A percentile compares a stretch with the other conserved stretches of the same genome.
These are phyloP conservation scores for Pachyseris speciosa DNA, from an alignment of 64 coral and sea anemone species.

Conservation along the genomic window DNA sequence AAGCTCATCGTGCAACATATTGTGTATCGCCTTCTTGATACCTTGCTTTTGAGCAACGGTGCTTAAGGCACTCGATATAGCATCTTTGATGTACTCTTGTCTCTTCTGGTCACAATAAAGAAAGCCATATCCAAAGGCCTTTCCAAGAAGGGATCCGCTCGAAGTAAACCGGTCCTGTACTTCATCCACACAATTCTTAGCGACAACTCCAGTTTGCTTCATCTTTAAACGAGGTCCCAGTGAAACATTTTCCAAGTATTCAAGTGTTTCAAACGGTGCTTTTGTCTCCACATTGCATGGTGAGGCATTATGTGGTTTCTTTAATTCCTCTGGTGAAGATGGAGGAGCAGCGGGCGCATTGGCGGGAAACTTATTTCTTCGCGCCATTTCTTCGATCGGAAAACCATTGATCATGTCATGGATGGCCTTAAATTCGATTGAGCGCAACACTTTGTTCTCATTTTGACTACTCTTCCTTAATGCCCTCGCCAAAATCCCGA, in stretches of 20 bases:
- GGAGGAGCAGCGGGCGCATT: no score
- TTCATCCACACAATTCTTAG: not conserved
- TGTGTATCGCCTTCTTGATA: not conserved
- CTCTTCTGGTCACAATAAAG: not conserved
- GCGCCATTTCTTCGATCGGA: not conserved
- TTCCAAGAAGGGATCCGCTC: not conserved
- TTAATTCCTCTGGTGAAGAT: not conserved
- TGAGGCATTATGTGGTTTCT: no score
- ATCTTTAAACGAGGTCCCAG: not conserved
- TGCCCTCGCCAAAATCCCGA: conserved; percentile 10
- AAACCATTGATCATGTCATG: not conserved
- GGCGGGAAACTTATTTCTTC: not conserved
- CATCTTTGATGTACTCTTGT: not conserved
- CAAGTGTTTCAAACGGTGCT: no score
- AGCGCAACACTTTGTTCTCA: not conserved
- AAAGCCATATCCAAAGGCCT: conserved; percentile 7
- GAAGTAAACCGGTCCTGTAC: not conserved
- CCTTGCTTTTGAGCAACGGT: not conserved
- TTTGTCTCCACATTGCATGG: not conserved
- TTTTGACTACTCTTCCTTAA: not conserved
- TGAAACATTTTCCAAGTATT: not conserved
- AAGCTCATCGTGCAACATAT: not conserved
- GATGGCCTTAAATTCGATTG: no score
- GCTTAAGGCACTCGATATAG: conserved; percentile 12
- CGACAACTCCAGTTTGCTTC: not conserved